Evolutionary conservation across 2,888 invertebrate species (phyloP).

Genomic region (Electrophaes corylata): DNA sequence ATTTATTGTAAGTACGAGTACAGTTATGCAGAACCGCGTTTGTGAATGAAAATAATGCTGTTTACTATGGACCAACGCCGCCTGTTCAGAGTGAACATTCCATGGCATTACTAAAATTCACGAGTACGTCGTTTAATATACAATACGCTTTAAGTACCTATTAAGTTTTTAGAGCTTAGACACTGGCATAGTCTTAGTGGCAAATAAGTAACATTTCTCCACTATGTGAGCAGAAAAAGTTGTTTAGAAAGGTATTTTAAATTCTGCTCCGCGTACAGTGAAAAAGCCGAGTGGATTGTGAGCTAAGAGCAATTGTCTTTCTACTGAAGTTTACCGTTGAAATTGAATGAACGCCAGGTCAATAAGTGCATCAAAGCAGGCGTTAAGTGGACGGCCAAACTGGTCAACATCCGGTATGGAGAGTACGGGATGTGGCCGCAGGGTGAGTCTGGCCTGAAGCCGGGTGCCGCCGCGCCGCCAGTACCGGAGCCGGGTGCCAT

Average conservation of each 20-base stretch:
- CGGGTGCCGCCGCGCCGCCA: slow-evolving; percentile 53
- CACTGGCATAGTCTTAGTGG: too few relatives aligned
- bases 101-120: slow-evolving; percentile 11
- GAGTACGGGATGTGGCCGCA: slow-evolving; percentile 41
- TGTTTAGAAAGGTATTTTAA: too few relatives aligned
- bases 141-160: too few relatives aligned
- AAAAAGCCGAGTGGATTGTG: too few relatives aligned
- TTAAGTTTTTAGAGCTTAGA: too few relatives aligned
- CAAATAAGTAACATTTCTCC: too few relatives aligned
- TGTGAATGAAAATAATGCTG: neutral
- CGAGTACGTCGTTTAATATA: neutral
- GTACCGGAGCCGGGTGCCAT: slow-evolving; percentile 73
- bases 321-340: neutral
- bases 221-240: too few relatives aligned
- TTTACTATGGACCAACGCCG: slow-evolving; percentile 13
- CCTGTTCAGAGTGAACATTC: neutral
- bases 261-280: too few relatives aligned
- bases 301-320: too few relatives aligned
- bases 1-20: too few relatives aligned
- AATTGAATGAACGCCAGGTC: neutral
- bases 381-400: slow-evolving; percentile 3
- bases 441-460: slow-evolving; percentile 48
- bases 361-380: neutral
- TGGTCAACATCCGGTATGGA: slow-evolving; percentile 22
- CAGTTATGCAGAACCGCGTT: slow-evolving; percentile 1